Conservation (phyloP, 2,888 invertebrate genomes). For the Pantelozetes paolii region DNA sequence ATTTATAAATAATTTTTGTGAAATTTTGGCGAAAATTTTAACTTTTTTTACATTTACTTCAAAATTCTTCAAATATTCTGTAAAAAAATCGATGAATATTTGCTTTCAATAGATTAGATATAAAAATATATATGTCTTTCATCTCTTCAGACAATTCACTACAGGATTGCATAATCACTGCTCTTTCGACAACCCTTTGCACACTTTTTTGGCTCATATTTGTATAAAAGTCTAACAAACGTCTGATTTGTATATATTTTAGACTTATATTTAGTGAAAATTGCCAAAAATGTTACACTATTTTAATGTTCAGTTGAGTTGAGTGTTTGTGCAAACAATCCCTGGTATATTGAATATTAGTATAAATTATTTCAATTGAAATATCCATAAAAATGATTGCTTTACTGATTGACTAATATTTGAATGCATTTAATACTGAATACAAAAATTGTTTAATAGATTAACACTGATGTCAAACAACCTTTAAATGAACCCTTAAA, state of each 20-base stretch:
- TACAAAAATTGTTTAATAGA: too few species aligned
- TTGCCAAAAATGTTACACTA: constrained; percentile 14
- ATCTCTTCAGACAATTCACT: background rate
- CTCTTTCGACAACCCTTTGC: constrained; percentile 3
- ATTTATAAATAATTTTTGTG: background rate
- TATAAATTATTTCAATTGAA: too few species aligned
- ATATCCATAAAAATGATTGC: too few species aligned
- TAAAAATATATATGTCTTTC: constrained; percentile 14
- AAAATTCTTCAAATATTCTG: too few species aligned
- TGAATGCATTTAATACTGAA: too few species aligned
- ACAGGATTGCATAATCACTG: background rate
- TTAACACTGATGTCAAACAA: too few species aligned
- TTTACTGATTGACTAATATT: too few species aligned
- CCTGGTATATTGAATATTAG: too few species aligned
- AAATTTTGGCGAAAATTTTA: background rate
- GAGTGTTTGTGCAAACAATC: too few species aligned
- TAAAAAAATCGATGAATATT: too few species aligned
- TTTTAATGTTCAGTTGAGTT: background rate
- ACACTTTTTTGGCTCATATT: background rate
- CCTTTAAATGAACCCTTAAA: too few species aligned
- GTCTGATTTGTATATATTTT: background rate
- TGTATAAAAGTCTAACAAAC: background rate
- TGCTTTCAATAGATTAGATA: background rate
- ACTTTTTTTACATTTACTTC: background rate
- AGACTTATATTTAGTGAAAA: background rate